These are phyloP conservation scores for Toxotes lorentzi DNA, from an alignment of 2,797 vertebrate genomes.

Conservation along the genomic window DNA sequence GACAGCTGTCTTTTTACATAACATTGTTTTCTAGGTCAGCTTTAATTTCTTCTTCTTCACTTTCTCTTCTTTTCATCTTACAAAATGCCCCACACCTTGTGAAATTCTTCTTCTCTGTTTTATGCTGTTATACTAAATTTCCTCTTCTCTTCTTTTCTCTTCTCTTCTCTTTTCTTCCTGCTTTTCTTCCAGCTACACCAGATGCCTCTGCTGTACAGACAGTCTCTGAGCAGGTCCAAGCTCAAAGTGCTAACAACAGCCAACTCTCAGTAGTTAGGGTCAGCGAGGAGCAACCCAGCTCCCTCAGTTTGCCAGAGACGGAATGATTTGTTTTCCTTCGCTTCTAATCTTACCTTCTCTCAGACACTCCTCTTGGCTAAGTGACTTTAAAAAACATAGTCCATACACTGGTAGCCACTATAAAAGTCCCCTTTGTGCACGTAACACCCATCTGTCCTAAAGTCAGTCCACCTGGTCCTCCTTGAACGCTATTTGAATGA, in stretches of 20 bases:
- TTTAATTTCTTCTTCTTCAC: conserved; percentile 25
- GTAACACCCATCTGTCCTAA: background rate
- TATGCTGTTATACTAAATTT: conserved; percentile 38
- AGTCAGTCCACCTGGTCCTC: conserved; percentile 8
- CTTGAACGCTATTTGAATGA: background rate
- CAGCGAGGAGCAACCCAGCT: conserved; percentile 85
- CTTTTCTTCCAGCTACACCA: conserved; percentile 72
- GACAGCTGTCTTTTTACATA: conserved; percentile 31
- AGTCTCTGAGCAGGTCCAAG: conserved; percentile 88
- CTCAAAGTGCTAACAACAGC: conserved; percentile 73
- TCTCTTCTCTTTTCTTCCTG: conserved; percentile 48
- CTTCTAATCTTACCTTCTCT: conserved; percentile 28
- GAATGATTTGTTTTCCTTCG: conserved; percentile 55
- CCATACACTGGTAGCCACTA: background rate
- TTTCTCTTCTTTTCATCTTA: conserved; percentile 26
- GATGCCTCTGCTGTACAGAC: conserved; percentile 84
- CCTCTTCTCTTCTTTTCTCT: background rate
- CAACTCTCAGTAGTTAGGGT: conserved; percentile 84
- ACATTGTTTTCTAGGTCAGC: conserved; percentile 12
- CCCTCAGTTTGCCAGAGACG: conserved; percentile 67
- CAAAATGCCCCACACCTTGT: conserved; percentile 18
- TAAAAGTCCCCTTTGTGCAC: conserved; percentile 7
- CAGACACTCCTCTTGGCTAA: conserved; percentile 8
- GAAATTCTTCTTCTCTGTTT: conserved; percentile 39
- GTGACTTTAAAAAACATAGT: background rate